These are phyloP conservation scores for Cloeon dipterum DNA, from an alignment of 2,888 invertebrate species.

Conservation along the genomic window DNA sequence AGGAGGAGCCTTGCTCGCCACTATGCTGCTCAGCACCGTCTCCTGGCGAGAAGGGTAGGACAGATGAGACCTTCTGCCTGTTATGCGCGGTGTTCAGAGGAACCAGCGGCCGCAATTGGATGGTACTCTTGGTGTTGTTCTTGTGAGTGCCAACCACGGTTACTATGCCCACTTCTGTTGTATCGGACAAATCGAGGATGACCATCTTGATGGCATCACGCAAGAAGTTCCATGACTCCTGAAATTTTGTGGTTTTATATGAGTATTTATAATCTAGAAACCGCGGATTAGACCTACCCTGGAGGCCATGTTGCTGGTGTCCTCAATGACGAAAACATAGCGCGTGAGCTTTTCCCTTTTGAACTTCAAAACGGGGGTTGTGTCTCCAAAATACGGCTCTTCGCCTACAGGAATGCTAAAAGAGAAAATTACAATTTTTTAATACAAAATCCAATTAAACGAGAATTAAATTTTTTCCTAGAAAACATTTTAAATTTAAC, in stretches of 20 bases:
- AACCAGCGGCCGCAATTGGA: constrained; percentile 12
- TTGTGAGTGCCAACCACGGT: constrained; percentile 20
- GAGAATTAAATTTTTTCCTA: background rate
- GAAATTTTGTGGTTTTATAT: too few species aligned
- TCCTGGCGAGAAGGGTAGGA: constrained; percentile 25
- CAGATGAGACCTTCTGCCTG: constrained; percentile 21
- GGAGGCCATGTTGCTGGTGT: constrained; percentile 29
- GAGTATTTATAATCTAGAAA: background rate
- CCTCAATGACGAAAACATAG: constrained; percentile 31
- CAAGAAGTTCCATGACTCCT: constrained; percentile 33
- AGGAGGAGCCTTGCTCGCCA: constrained; percentile 9
- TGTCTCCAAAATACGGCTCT: constrained; percentile 16
- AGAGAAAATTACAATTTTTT: background rate
- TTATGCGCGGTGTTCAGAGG: constrained; percentile 17
- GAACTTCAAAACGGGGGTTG: constrained; percentile 24
- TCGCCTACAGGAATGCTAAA: background rate
- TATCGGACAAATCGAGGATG: constrained; percentile 24
- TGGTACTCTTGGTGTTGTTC: too few species aligned
- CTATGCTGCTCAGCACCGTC: constrained; percentile 23
- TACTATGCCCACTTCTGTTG: constrained; percentile 16
- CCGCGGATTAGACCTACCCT: constrained; percentile 16
- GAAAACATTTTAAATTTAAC: constrained; percentile 7
- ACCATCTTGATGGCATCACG: constrained; percentile 32
- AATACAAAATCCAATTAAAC: background rate
- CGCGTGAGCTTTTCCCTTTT: constrained; percentile 26